These are phyloP conservation scores for Cheiracanthium punctorium DNA, from an alignment of 2,888 invertebrate species.

Conservation along the genomic window DNA sequence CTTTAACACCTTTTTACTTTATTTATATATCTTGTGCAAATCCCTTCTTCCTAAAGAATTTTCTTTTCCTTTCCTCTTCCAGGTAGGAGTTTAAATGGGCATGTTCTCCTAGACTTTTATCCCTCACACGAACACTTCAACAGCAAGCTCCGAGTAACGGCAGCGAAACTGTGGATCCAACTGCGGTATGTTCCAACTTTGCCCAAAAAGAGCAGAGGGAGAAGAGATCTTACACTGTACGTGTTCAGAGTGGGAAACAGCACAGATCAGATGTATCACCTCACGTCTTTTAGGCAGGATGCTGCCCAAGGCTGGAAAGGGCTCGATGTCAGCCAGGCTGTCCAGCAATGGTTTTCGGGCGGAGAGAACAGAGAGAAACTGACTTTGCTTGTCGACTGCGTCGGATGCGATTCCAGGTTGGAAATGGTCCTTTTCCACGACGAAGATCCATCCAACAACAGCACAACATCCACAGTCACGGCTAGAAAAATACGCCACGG, in stretches of 20 bases:
- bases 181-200: constrained; percentile 79
- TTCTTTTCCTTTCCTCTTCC: constrained; percentile 72
- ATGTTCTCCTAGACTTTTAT: constrained; percentile 89
- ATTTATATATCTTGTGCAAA: not conserved
- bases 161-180: constrained; percentile 86
- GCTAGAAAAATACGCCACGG: constrained; percentile 46
- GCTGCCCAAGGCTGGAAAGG: constrained; percentile 88
- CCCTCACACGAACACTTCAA: constrained; percentile 80
- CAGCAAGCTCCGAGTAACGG: constrained; percentile 82
- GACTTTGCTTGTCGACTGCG: constrained; percentile 82
- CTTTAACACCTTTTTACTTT: not conserved
- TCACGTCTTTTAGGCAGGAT: constrained; percentile 80
- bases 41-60: not conserved
- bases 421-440: constrained; percentile 73
- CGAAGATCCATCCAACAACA: constrained; percentile 76
- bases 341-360: constrained; percentile 82
- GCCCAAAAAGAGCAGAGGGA: constrained; percentile 73
- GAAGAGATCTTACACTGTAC: constrained; percentile 82
- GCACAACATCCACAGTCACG: constrained; percentile 72
- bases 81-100: constrained; percentile 90
- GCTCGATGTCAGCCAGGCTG: constrained; percentile 87
- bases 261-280: constrained; percentile 78
- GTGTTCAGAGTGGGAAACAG: constrained; percentile 81
- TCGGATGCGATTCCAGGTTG: constrained; percentile 75
- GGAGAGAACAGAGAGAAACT: constrained; percentile 79